Base-by-base conservation (phyloP, 2,888 invertebrate genomes). In the Acronicta leporina region DNA sequence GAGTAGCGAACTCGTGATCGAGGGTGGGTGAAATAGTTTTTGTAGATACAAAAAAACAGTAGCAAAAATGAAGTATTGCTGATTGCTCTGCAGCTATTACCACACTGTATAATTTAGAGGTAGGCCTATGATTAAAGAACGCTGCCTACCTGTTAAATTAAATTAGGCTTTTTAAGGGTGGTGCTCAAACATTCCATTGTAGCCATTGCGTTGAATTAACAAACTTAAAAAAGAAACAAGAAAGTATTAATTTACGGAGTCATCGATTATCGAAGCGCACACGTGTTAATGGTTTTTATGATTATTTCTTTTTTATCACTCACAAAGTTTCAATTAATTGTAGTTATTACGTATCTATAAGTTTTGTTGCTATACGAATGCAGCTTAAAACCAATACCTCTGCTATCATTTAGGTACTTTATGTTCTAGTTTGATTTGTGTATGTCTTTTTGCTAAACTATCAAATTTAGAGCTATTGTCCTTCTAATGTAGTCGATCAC, bases 61-160 rank as follows among this genome's bases (percentile, higher is more conserved):
- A 88, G 94, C 94, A 85, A 94, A 92, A 90, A 92, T 92, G 90
- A 92, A 88, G 88, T 91, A 94, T 93, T 91, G 94, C 92, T 87
- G 93, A 94, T 92, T 92, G 92, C 91, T 91, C 86, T 81, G 86
- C 77, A 88, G 91, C 94, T 87, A 94, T 94, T 94, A 94, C 84
- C 82, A 83, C 74, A 86, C 88, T 88, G 82, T 93, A 86, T 94
- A 93, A 94, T 94, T 94, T 94, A 88, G 84, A 83, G 80, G 89
- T 89, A 90, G 88, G 86, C 89, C 94, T 94, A 91, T 94, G 89
- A 94, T 94, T 94, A 94, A 91, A 91, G 87, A 87, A 85, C 88
- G 79, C 91, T 91, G 94, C 94, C 93, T 93, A 92, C 94, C 94
- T 93, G 90, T 94, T 93, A 93, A 94, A 94, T 94, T 94, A 94